Evolutionary conservation across 2,113 vertebrate genomes (phyloP).

Genomic region (Chascanopsetta lugubris): DNA sequence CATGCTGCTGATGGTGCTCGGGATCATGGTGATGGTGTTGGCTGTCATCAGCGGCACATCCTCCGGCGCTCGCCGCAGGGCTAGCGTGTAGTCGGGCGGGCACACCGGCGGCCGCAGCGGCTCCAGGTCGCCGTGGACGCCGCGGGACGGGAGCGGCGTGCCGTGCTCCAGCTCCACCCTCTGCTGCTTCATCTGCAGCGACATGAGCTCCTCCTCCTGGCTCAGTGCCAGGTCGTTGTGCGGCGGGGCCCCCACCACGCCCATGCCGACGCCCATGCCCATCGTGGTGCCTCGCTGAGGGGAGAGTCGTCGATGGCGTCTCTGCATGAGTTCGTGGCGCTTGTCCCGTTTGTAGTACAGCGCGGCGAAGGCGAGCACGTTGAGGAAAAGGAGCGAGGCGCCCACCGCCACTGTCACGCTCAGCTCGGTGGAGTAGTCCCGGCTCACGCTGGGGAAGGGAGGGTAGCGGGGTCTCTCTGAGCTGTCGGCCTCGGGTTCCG

Average conservation of each 20-base stretch:
- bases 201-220: constrained; percentile 99
- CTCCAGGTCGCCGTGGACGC: constrained; percentile 78
- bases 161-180: constrained; percentile 88
- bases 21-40: constrained; percentile 98
- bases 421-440: constrained; percentile 98
- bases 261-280: constrained; percentile 75
- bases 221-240: constrained; percentile 94
- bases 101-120: constrained; percentile 88
- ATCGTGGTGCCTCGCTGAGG: constrained; percentile 86
- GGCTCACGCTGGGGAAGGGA: constrained; percentile 91
- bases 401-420: constrained; percentile 97
- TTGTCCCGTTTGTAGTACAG: constrained; percentile 99
- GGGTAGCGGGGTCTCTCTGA: constrained; percentile 84
- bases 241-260: constrained; percentile 75
- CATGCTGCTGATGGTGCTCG: constrained; percentile 98
- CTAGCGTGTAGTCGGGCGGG: constrained; percentile 97
- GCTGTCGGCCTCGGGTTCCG: constrained; percentile 86
- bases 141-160: constrained; percentile 81
- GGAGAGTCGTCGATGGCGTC: constrained; percentile 85
- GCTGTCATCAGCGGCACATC: constrained; percentile 98
- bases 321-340: constrained; percentile 93
- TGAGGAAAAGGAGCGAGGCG: constrained; percentile 95
- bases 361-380: constrained; percentile 96
- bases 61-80: constrained; percentile 96
- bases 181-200: constrained; percentile 98